Base-by-base conservation (phyloP, 1,140 invertebrate species). In the Linepithema humile region DNA sequence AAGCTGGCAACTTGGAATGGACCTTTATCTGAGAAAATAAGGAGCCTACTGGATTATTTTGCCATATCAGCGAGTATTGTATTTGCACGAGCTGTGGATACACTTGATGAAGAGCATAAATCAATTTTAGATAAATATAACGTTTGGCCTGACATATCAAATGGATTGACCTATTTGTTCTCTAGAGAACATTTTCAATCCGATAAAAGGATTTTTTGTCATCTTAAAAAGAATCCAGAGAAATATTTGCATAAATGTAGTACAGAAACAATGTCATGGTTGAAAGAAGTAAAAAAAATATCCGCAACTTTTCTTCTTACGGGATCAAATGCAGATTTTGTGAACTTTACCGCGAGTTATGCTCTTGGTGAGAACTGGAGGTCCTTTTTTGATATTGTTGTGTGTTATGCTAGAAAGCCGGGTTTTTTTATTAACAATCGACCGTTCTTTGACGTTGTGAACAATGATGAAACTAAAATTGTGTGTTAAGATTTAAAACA, bases 371-470 rank as follows among this genome's bases (percentile, higher is more conserved):
- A 95, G 62, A 94, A 97, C 80, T 98, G 97, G 97, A 95, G 92
- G 70, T 94, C 96, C 4, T 95, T 96, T 50, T 98, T 98, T 92
- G 97, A 98, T 92, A 95, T 97, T 77, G 93, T 96, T 32, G 90
- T 97, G 10, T 97, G 96, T 88, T 97, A 95, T 93, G 96, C 97
- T 0, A 96, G 95, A 86, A 98, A 98, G 92, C 97, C 97, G 15
- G 96, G 96, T 0, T 98, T 98, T 92, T 98, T 98, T 85, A 95
- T 94, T 10, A 90, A 91, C 0, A 93, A 95, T 23, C 94, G 95
- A 62, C 95, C 96, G 4, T 98, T 97, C 90, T 92, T 96, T n/a
- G 88, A 85, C 15, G n/a, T 96, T 29, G 87, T 94, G 32, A 92
- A 91, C n/a, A 85, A 92, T 57, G 88, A 95, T 40, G 95, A 96